Evolutionary conservation across 2,797 vertebrate genomes (phyloP).

Genomic region (Scolopax rusticola): DNA sequence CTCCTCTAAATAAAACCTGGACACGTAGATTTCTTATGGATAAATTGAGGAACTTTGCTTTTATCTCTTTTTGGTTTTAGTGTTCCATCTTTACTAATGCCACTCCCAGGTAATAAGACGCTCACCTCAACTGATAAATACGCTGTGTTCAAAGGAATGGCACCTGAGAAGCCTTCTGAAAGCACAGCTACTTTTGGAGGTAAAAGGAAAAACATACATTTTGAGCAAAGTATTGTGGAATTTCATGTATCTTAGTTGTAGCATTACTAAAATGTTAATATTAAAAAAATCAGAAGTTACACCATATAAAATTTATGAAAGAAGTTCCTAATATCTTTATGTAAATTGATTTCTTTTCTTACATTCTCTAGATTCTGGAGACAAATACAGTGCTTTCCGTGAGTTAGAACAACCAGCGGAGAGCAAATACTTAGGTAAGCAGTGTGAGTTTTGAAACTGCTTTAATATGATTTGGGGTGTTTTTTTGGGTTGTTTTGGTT

Average conservation of each 20-base stretch:
- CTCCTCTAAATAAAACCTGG: background rate
- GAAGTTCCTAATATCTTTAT: background rate
- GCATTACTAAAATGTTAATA: background rate
- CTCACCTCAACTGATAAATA: constrained; percentile 89
- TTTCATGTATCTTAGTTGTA: background rate
- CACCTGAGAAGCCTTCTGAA: constrained; percentile 88
- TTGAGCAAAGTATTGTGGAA: background rate
- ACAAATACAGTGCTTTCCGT: constrained; percentile 98
- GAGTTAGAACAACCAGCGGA: constrained; percentile 89
- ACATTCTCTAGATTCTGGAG: constrained; percentile 83
- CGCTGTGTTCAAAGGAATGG: constrained; percentile 94
- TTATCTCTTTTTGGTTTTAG: constrained; percentile 77
- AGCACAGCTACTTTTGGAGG: constrained; percentile 85
- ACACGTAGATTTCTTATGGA: background rate
- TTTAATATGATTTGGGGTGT: background rate
- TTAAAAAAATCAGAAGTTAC: background rate
- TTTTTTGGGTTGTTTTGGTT: no score
- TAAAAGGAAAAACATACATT: constrained; percentile 72
- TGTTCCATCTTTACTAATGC: constrained; percentile 88
- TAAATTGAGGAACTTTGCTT: constrained; percentile 36
- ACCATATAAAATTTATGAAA: background rate
- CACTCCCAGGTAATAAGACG: constrained; percentile 88
- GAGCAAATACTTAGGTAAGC: constrained; percentile 90
- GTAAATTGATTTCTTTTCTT: constrained; percentile 54
- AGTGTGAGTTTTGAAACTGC: background rate